A percentile compares a stretch with the other conserved stretches of the same genome.
phyloP scores from a whole-genome alignment of 1,140 invertebrate genomes.

The Drosophila hydei region DNA sequence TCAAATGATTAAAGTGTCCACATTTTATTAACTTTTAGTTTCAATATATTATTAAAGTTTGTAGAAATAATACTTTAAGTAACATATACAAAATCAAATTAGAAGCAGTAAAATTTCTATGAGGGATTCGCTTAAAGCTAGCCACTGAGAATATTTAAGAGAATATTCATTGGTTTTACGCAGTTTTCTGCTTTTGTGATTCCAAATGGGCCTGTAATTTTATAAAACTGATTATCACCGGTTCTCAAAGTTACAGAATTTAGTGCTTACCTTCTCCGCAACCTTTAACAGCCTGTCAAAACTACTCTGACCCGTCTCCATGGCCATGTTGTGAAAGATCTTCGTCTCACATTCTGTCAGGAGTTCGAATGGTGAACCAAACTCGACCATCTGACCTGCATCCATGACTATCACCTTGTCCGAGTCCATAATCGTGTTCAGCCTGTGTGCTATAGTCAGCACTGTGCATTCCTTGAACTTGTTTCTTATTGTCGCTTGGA shows the following conservation, averaged over 20 bases:
- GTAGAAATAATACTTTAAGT: constrained; percentile 45
- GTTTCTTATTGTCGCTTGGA: constrained; percentile 87
- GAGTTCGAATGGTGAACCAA: constrained; percentile 86
- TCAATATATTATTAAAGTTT: constrained; percentile 18
- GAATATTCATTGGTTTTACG: constrained; percentile 70
- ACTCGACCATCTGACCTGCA: constrained; percentile 60
- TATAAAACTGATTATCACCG: background rate
- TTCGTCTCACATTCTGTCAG: constrained; percentile 77
- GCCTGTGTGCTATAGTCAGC: constrained; percentile 62
- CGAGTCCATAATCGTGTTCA: constrained; percentile 70
- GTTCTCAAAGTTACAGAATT: background rate
- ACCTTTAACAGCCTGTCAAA: constrained; percentile 86
- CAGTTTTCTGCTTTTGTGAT: constrained; percentile 37
- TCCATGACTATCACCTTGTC: constrained; percentile 67
- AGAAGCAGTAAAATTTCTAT: constrained; percentile 6
- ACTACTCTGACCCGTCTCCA: constrained; percentile 87
- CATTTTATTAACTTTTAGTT: constrained; percentile 12
- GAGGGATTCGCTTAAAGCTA: constrained; percentile 17
- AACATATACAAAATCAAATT: constrained; percentile 8
- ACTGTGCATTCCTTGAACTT: constrained; percentile 71
- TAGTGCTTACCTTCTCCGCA: constrained; percentile 84
- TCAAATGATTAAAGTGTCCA: background rate
- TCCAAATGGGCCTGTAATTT: constrained; percentile 25
- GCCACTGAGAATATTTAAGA: constrained; percentile 29
- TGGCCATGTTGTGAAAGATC: constrained; percentile 87